A percentile compares a stretch with the other conserved stretches of the same genome.
These are phyloP conservation scores for Oreochromis grahami DNA, from an alignment of 2,797 vertebrate species.

Conservation along the genomic window DNA sequence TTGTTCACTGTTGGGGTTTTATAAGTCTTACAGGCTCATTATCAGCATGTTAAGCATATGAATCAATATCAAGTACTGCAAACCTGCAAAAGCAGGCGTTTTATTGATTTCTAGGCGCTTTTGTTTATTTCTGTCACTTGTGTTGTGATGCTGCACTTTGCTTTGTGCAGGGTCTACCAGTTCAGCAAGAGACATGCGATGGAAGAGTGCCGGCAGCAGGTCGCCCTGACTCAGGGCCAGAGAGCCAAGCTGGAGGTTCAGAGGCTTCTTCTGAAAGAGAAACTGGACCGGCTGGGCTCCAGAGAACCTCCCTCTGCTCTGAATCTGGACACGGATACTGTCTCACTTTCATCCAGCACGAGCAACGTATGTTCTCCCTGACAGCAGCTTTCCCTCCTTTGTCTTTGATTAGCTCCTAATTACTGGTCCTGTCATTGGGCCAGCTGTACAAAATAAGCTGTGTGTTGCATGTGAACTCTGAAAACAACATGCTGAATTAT, in stretches of 20 bases:
- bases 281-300: constrained; percentile 77
- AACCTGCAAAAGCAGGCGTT: background rate
- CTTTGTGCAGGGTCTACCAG: constrained; percentile 80
- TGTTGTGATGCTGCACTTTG: background rate
- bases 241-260: constrained; percentile 85
- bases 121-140: background rate
- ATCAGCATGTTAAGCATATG: background rate
- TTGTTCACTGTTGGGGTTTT: background rate
- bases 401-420: background rate
- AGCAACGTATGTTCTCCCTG: constrained; percentile 72
- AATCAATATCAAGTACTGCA: background rate
- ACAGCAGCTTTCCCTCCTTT: background rate
- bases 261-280: constrained; percentile 79
- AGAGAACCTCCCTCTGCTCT: constrained; percentile 74
- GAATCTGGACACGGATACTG: constrained; percentile 74
- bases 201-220: constrained; percentile 84
- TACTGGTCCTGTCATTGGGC: background rate
- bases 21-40: background rate
- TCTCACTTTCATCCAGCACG: constrained; percentile 69
- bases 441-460: background rate
- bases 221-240: constrained; percentile 79
- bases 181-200: constrained; percentile 86
- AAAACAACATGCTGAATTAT: background rate
- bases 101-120: background rate
- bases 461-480: background rate